Percentiles rank a stretch among this genome's conserved stretches.
These are phyloP conservation scores for Crossoptilon crossoptilon DNA, from an alignment of 2,797 vertebrate genomes.

Conservation along the genomic window DNA sequence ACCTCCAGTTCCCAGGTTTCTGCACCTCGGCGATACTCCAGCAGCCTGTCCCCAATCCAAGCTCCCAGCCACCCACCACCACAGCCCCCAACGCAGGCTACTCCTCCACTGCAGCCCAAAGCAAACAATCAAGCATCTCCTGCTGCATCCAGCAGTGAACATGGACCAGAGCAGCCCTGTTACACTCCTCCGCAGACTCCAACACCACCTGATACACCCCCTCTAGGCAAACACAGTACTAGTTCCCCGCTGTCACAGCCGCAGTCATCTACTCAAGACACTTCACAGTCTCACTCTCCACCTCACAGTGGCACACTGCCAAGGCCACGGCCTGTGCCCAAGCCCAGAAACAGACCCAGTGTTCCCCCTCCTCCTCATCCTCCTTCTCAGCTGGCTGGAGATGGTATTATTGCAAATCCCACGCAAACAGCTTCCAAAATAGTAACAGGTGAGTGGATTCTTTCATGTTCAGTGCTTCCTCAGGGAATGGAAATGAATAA, in stretches of 20 bases:
- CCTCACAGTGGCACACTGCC: constrained; percentile 86
- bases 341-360: constrained; percentile 91
- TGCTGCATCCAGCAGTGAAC: constrained; percentile 50
- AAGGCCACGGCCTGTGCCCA: constrained; percentile 91
- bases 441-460: constrained; percentile 88
- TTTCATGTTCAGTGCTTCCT: rapidly evolving
- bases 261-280: constrained; percentile 51
- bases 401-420: constrained; percentile 73
- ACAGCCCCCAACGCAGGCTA: constrained; percentile 88
- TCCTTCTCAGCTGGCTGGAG: constrained; percentile 55
- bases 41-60: constrained; percentile 89
- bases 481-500: not conserved
- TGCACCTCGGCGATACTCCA: constrained; percentile 87
- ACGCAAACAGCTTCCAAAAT: constrained; percentile 84
- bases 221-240: constrained; percentile 73
- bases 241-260: not conserved
- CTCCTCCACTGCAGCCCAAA: constrained; percentile 73
- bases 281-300: constrained; percentile 52
- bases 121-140: constrained; percentile 36
- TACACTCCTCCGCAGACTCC: constrained; percentile 88
- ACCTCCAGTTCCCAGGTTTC: constrained; percentile 66
- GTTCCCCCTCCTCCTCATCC: constrained; percentile 94
- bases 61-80: constrained; percentile 95
- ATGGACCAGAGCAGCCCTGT: constrained; percentile 74
- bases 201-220: constrained; percentile 90